Percentiles rank a stretch among this genome's conserved stretches.
Conservation (phyloP, 2,113 vertebrate genomes). For the Percopsis transmontana region DNA sequence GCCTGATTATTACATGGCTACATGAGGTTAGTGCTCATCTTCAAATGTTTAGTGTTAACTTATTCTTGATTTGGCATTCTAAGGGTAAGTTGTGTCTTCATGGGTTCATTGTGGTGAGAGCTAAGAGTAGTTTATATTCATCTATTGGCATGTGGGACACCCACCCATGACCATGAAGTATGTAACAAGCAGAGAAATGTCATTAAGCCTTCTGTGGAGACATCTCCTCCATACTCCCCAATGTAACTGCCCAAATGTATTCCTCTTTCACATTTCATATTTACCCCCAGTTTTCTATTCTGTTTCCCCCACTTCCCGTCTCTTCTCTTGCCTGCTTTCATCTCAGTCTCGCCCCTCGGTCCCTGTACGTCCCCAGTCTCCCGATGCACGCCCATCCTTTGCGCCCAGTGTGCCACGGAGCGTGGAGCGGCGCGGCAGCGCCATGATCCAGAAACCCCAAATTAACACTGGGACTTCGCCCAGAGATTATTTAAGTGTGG, state of each 20-base stretch:
- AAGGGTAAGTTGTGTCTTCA: constrained; percentile 71
- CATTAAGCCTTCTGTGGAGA: constrained; percentile 76
- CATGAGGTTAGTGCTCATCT: constrained; percentile 90
- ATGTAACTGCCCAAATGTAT: neutral
- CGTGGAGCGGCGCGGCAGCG: constrained; percentile 52
- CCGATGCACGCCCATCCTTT: constrained; percentile 56
- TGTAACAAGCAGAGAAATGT: constrained; percentile 76
- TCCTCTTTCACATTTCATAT: constrained; percentile 49
- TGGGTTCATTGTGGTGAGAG: constrained; percentile 61
- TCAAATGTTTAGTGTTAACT: constrained; percentile 83
- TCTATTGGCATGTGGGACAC: constrained; percentile 68
- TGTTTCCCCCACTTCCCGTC: constrained; percentile 22
- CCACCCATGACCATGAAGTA: constrained; percentile 73
- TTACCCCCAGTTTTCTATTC: constrained; percentile 23
- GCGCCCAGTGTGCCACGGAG: constrained; percentile 52
- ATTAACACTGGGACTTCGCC: constrained; percentile 76
- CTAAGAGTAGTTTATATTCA: constrained; percentile 73
- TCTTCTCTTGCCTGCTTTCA: constrained; percentile 31
- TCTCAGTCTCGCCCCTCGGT: constrained; percentile 43
- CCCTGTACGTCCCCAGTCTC: constrained; percentile 46
- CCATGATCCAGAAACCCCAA: constrained; percentile 73
- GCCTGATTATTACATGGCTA: constrained; percentile 82
- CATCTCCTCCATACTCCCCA: constrained; percentile 60
- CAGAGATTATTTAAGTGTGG: constrained; percentile 77
- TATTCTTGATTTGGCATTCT: constrained; percentile 80